phyloP scores from a whole-genome alignment of 2,113 vertebrate genomes.

The Salvelinus sp. region DNA sequence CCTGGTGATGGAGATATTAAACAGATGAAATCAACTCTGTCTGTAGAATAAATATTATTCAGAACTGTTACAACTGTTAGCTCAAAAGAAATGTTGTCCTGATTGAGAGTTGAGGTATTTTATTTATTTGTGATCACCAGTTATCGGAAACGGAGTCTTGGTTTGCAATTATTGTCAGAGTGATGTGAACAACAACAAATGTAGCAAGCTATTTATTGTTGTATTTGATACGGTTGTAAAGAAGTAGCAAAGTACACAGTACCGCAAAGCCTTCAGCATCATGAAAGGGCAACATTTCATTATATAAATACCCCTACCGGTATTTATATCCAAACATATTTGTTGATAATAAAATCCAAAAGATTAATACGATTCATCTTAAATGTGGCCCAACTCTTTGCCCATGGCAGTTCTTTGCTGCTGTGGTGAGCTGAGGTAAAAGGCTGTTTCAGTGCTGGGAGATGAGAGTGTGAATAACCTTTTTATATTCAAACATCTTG shows the following conservation, averaged over 20 bases:
- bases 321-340: background rate
- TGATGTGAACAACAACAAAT: background rate
- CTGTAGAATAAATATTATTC: background rate
- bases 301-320: background rate
- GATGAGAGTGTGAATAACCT: background rate
- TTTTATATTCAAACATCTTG: background rate
- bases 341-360: background rate
- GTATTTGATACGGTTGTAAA: background rate
- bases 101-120: background rate
- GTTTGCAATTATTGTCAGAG: too few relatives aligned
- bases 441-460: too few relatives aligned
- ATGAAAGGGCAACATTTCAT: background rate
- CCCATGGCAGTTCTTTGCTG: background rate
- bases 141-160: too few relatives aligned
- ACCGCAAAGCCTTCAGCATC: background rate
- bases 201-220: background rate
- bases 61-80: background rate
- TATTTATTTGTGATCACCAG: background rate
- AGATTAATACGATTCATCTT: background rate
- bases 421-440: background rate
- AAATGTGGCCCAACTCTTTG: background rate
- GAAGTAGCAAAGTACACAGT: too few relatives aligned
- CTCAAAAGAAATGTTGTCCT: background rate
- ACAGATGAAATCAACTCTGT: background rate
- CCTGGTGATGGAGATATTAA: background rate